A percentile compares a stretch with the other conserved stretches of the same genome.
phyloP scores from a whole-genome alignment of 2,797 vertebrate genomes.

The Necrosyrtes monachus region DNA sequence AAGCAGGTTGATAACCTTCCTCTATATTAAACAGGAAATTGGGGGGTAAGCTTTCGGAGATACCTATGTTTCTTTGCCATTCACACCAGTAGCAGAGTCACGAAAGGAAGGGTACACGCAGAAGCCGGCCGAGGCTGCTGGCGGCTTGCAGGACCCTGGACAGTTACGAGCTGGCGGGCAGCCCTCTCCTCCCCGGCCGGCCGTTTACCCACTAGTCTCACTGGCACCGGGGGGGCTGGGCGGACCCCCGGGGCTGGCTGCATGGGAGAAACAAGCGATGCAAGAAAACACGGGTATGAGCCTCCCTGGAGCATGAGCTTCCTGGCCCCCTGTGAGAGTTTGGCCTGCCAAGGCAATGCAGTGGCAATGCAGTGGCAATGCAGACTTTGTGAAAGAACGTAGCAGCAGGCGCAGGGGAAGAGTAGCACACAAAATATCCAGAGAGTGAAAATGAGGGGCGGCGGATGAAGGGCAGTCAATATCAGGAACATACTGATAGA shows the following conservation, averaged over 20 bases:
- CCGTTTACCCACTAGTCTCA: fast-evolving
- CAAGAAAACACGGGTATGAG: fast-evolving
- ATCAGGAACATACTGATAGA: not conserved
- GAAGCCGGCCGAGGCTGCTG: not conserved
- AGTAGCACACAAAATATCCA: not conserved
- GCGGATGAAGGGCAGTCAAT: fast-evolving
- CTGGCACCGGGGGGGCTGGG: not conserved
- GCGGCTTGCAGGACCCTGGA: constrained; percentile 69
- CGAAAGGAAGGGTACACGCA: not conserved
- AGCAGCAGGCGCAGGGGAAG: not conserved
- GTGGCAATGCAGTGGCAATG: not conserved
- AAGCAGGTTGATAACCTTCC: not conserved
- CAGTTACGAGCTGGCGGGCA: not conserved
- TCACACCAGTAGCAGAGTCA: not conserved
- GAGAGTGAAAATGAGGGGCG: not conserved
- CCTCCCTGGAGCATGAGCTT: fast-evolving
- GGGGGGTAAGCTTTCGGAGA: not conserved
- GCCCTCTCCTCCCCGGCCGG: fast-evolving
- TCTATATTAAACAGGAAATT: constrained; percentile 27
- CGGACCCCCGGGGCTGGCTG: not conserved
- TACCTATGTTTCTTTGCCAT: not conserved
- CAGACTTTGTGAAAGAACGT: not conserved
- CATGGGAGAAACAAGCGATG: fast-evolving
- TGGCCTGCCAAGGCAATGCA: not conserved
- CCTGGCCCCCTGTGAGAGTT: not conserved